Conservation (phyloP, 1,140 invertebrate species). For the Ostrea edulis region DNA sequence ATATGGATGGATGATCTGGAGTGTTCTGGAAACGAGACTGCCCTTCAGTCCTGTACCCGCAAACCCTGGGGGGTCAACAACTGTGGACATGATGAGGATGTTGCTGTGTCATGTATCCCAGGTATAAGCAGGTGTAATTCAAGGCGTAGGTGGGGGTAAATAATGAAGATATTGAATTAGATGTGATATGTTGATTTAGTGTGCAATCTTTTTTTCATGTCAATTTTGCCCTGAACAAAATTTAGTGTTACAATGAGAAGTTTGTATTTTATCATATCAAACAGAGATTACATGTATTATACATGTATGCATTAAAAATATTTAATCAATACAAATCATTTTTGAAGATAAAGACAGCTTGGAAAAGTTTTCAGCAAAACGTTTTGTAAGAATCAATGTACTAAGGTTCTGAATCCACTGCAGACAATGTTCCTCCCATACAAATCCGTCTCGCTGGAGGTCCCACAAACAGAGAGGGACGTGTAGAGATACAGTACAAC, state of each 20-base stretch:
- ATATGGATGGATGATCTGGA: constrained; percentile 86
- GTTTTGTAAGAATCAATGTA: too few species aligned
- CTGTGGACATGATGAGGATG: constrained; percentile 66
- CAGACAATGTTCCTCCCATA: constrained; percentile 44
- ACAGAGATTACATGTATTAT: too few species aligned
- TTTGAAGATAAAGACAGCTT: neutral
- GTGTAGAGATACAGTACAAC: constrained; percentile 86
- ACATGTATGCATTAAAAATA: neutral
- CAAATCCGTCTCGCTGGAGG: constrained; percentile 53
- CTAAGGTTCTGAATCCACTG: neutral
- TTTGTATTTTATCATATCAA: too few species aligned
- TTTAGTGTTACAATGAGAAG: too few species aligned
- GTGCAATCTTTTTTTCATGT: too few species aligned
- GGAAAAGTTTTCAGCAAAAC: neutral
- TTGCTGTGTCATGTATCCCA: constrained; percentile 62
- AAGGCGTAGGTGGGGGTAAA: too few species aligned
- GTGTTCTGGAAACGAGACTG: constrained; percentile 86
- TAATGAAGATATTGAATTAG: too few species aligned
- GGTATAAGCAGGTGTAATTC: constrained; percentile 45
- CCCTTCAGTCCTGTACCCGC: constrained; percentile 80
- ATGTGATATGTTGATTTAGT: too few species aligned
- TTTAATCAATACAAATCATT: neutral
- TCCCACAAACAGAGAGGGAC: constrained; percentile 77
- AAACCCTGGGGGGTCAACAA: constrained; percentile 79
- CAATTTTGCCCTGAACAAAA: too few species aligned